Base-by-base conservation (phyloP, 2,113 vertebrate species). In the Parus major region DNA sequence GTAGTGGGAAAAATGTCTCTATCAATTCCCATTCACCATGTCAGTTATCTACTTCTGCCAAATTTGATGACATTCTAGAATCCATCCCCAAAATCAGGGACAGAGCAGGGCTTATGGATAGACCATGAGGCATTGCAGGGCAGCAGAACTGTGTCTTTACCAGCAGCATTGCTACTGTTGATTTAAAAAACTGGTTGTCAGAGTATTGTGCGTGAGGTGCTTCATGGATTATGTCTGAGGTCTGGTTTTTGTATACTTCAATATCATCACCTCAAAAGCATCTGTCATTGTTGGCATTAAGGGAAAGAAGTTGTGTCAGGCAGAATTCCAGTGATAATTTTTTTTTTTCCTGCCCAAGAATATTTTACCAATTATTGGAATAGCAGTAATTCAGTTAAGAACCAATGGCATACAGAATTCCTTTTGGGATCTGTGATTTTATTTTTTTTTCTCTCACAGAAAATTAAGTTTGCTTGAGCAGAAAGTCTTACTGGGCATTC, bases 401-500 rank as follows among this genome's bases (percentile, higher is more conserved):
- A 89, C 22, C 4, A 5, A 1, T 57, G 56, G 46, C 39, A 41
- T 61, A 87, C 23, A 35, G 52, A 70, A 92, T 82, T 88, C 35
- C 60, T 79, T 87, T 86, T 42, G 66, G 53, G 66, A 65, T 42
- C 55, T 23, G 15, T 59, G n/a, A 22, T 52, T 29, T 36, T 57
- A 22, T 52, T 23, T 55, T 86, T 44, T 91, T 71, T n/a, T 28
- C n/a, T 57, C 55, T 50, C 9, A 15, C 21, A n/a, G 65, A 84
- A 96, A 95, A 78, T 89, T 29, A 85, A 63, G 21, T 93, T 76
- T 80, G 66, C 92, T 95, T 72, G 78, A 82, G 71, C 49, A 91
- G 70, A 91, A 91, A 29, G 24, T 85, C 59, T 70, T 80, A 28
- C 10, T 15, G 55, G 39, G 10, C 15, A 18, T 89, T 85, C 17